phyloP scores from a whole-genome alignment of 2,888 invertebrate species.

The Drosophila meridionalis region DNA sequence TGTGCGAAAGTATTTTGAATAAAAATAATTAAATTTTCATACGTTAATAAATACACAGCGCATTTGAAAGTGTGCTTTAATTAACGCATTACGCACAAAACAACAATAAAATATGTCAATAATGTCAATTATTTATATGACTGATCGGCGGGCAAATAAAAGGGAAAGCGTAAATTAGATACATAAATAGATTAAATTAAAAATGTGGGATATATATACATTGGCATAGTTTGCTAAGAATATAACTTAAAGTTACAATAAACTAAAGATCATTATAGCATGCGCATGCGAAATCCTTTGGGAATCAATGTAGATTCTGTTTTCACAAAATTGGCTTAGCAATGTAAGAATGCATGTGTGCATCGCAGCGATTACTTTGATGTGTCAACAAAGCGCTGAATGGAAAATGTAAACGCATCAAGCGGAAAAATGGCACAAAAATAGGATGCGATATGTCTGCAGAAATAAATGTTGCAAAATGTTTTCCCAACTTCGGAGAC shows the following conservation, averaged over 20 bases:
- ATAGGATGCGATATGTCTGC: slow-evolving; percentile 27
- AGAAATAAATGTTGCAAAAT: slow-evolving; percentile 63
- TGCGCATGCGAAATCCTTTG: background rate
- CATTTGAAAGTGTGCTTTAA: slow-evolving; percentile 11
- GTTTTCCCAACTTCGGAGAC: slow-evolving; percentile 71
- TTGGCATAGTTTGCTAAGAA: background rate
- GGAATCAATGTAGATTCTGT: too few species aligned
- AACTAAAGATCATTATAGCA: background rate
- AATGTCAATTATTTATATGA: background rate
- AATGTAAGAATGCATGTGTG: slow-evolving; percentile 34
- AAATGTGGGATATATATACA: too few species aligned
- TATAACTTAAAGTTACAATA: background rate
- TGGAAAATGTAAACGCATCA: slow-evolving; percentile 59
- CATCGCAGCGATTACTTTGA: slow-evolving; percentile 60
- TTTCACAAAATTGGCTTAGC: slow-evolving; percentile 9
- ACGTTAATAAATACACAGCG: slow-evolving; percentile 57
- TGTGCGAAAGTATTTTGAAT: slow-evolving; percentile 31
- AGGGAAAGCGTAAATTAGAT: background rate
- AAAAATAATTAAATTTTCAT: slow-evolving; percentile 57
- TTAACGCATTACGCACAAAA: slow-evolving; percentile 2
- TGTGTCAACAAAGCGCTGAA: slow-evolving; percentile 65
- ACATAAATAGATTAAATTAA: background rate
- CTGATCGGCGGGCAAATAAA: background rate
- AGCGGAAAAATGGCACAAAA: slow-evolving; percentile 47
- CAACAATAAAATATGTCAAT: slow-evolving; percentile 1